Conservation (phyloP, 2,797 vertebrate species). For the Sebastiscus tertius region DNA sequence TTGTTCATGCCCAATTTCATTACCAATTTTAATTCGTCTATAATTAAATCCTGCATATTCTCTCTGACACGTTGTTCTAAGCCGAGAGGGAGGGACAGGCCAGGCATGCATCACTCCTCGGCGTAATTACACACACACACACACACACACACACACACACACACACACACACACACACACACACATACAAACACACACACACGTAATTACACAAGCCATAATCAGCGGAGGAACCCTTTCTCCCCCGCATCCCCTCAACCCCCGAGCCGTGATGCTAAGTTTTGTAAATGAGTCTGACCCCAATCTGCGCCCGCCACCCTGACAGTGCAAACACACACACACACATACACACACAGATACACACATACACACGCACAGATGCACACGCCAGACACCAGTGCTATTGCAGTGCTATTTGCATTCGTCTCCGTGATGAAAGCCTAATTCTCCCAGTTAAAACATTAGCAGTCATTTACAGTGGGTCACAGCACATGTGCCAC, state of each 20-base stretch:
- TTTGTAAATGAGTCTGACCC: constrained; percentile 99
- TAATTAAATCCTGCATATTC: constrained; percentile 99
- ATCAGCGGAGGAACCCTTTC: constrained; percentile 96
- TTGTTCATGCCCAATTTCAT: constrained; percentile 98
- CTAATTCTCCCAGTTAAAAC: constrained; percentile 99
- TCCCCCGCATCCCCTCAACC: constrained; percentile 85
- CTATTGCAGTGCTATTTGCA: constrained; percentile 88
- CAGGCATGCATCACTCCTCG: constrained; percentile 95
- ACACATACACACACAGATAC: constrained; percentile 27
- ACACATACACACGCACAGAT: constrained; percentile 31
- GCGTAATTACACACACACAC: constrained; percentile 90
- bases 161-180: constrained; percentile 20
- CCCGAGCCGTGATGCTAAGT: constrained; percentile 96
- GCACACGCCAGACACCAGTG: constrained; percentile 51
- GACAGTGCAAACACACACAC: constrained; percentile 77
- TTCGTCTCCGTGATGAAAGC: constrained; percentile 99
- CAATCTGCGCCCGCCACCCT: constrained; percentile 98
- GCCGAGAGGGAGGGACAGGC: constrained; percentile 97
- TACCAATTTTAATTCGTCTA: constrained; percentile 99
- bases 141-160: constrained; percentile 40
- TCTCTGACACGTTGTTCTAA: constrained; percentile 96
- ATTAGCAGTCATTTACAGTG: constrained; percentile 99
- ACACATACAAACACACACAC: constrained; percentile 54
- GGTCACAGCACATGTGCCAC: constrained; percentile 87
- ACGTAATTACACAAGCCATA: constrained; percentile 87